Conservation (phyloP, 2,888 invertebrate genomes). For the Apotomis capreana region DNA sequence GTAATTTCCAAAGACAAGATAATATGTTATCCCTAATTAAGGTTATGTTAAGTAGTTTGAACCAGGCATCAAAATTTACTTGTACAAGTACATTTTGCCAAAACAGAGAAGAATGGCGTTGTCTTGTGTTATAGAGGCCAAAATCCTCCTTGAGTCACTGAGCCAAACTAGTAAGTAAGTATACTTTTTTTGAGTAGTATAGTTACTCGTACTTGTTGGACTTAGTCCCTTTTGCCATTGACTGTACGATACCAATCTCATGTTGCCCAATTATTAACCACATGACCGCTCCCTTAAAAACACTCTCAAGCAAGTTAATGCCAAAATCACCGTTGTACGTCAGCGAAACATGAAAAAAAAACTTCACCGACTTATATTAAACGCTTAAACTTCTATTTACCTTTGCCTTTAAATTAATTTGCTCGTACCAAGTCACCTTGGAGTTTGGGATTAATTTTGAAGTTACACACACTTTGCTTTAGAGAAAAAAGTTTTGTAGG, state of each 20-base stretch:
- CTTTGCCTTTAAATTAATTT: conserved; percentile 34
- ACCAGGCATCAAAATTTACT: too few relatives aligned
- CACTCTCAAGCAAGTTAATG: conserved; percentile 7
- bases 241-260: neutral
- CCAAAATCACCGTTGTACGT: conserved; percentile 5
- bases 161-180: too few relatives aligned
- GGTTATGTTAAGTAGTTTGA: too few relatives aligned
- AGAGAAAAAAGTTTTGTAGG: conserved; percentile 35
- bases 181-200: too few relatives aligned
- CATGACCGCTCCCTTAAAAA: neutral
- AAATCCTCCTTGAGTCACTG: too few relatives aligned
- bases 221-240: too few relatives aligned
- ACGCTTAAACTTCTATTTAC: conserved; percentile 24
- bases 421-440: neutral
- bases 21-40: too few relatives aligned
- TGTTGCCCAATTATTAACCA: conserved; percentile 1
- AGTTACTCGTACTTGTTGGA: too few relatives aligned
- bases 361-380: conserved; percentile 28
- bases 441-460: conserved; percentile 30
- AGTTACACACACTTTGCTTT: conserved; percentile 17
- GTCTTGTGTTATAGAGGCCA: too few relatives aligned
- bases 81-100: too few relatives aligned
- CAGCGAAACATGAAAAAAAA: conserved; percentile 12
- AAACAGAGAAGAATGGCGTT: too few relatives aligned
- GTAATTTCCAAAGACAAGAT: too few relatives aligned